Evolutionary conservation across 2,888 invertebrate genomes (phyloP), one percentile per base, ranked within the genome.

Genomic region (Spisula solida): DNA sequence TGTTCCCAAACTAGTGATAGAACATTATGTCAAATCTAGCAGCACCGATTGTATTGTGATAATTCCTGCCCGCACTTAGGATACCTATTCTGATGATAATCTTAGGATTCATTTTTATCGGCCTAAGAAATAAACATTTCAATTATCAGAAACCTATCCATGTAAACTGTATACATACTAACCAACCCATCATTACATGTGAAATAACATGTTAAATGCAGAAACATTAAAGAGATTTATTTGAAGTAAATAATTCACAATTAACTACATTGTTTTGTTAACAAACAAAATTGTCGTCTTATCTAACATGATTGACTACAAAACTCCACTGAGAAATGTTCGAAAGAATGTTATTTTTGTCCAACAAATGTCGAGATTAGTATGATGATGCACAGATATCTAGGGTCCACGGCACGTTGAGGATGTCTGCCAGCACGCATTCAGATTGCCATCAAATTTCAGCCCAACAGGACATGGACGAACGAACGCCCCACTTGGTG

Each of bases 401-500:
- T 75, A 91, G 14, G 93, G 93, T 55, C 93, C 93, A 20, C 56
- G 80, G 85, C 94, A 94, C 0, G 94, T 94, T 0, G 93, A 92
- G 25, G 94, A 93, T 14, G 85, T 90, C 12, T 80, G 81, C 16
- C 90, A 88, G 82, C 94, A 94, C 16, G 93, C 90, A 66, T 92
- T 90, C 4, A 92, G 79, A 82, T 93, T 94, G 81, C 92, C 92
- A 75, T 94, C 94, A 90, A 90, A 94, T 70, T 92, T 91, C 18
- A 93, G 87, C 47, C 91, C 91, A 2, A 88, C 88, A 0, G 94
- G 94, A 87, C 94, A 94, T 10, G 92, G 91, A 29, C 93, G 75
- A 18, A 89, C 84, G 55, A 92, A 93, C 34, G 88, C 85, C 0
- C 92, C 93, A 60, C 90, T 93, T 25, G 93, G 93, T 70, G 93